These are phyloP conservation scores for Siderastrea siderea DNA, from an alignment of 92 coral and sea anemone species.

Conservation along the genomic window DNA sequence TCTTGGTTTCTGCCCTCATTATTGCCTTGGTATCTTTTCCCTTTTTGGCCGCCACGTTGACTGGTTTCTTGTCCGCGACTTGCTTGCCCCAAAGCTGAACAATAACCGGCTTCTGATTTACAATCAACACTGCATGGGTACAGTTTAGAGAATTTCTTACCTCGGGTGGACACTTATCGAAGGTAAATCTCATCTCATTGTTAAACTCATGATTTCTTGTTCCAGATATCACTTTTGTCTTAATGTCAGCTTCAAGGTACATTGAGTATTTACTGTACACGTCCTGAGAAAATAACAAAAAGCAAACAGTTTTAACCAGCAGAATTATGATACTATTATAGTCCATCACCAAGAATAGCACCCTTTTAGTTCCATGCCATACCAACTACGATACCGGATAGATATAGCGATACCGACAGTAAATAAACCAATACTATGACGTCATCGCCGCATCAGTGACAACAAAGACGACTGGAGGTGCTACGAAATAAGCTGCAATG, in stretches of 20 bases:
- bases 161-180: constrained; percentile 85
- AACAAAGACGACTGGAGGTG: no score
- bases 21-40: constrained; percentile 96
- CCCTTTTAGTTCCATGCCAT: no score
- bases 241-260: constrained; percentile 79
- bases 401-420: no score
- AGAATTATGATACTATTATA: background rate
- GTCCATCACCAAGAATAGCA: no score
- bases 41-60: constrained; percentile 82
- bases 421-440: no score
- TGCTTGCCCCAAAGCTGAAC: constrained; percentile 95
- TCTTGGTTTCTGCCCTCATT: constrained; percentile 87
- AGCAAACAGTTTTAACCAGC: no score
- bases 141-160: constrained; percentile 33
- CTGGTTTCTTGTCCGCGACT: constrained; percentile 80
- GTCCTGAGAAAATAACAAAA: background rate
- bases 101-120: constrained; percentile 70
- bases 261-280: constrained; percentile 88
- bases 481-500: no score
- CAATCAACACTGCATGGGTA: no score
- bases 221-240: constrained; percentile 82
- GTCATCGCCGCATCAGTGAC: no score
- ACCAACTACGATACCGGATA: no score
- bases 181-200: constrained; percentile 85
- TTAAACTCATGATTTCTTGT: constrained; percentile 94